A percentile compares a stretch with the other conserved stretches of the same genome.
Evolutionary conservation across 2,888 invertebrate species (phyloP).

Genomic region (Palloptera scutellata): DNA sequence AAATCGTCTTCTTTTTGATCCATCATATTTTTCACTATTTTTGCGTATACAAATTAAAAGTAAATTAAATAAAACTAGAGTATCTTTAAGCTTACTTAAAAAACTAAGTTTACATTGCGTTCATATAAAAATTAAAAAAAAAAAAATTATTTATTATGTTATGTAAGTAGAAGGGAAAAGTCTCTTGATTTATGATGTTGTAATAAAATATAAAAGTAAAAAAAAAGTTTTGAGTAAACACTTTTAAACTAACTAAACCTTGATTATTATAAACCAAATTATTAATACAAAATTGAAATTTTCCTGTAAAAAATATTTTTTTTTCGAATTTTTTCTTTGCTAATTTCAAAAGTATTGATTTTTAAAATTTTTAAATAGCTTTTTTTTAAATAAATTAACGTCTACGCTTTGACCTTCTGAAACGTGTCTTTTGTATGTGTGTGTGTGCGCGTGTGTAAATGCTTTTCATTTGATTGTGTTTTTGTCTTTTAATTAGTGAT

Average conservation of each 20-base stretch:
- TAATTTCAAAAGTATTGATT: not conserved
- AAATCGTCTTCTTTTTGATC: constrained; percentile 25
- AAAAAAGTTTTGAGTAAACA: not conserved
- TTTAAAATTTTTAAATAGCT: not conserved
- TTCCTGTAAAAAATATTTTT: too few species aligned
- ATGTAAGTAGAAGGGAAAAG: constrained; percentile 7
- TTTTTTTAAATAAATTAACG: constrained; percentile 12
- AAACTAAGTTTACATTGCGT: constrained; percentile 1
- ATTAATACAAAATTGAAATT: too few species aligned
- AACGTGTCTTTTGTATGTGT: not conserved
- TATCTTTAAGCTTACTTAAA: constrained; percentile 17
- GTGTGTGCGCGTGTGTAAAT: constrained; percentile 5
- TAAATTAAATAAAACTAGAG: constrained; percentile 44
- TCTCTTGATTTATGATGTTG: constrained; percentile 8
- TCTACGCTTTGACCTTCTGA: constrained; percentile 25
- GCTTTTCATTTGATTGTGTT: not conserved
- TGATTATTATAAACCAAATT: not conserved
- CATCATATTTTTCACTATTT: not conserved
- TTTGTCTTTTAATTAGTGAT: not conserved
- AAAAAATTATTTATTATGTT: not conserved
- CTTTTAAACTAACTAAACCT: constrained; percentile 3
- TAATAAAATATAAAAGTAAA: constrained; percentile 11
- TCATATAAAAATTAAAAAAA: constrained; percentile 8
- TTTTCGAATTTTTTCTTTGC: too few species aligned
- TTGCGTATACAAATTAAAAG: constrained; percentile 27